Percentiles rank a stretch among this genome's conserved stretches.
These are phyloP conservation scores for Patiria pectinifera DNA, from an alignment of 53 echinoderm and acorn worm genomes.

Conservation along the genomic window DNA sequence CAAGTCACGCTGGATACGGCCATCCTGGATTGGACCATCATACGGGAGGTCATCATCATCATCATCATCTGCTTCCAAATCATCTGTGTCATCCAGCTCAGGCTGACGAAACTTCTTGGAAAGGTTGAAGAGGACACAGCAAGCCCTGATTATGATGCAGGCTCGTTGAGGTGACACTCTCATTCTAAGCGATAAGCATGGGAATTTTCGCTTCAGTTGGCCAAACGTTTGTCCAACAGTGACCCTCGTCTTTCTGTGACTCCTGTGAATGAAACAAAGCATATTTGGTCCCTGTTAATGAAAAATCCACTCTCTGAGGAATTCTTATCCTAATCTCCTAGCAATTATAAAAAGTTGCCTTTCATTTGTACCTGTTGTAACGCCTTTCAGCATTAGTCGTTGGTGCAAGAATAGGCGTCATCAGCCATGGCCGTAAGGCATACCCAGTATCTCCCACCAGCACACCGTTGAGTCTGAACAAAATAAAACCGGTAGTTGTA, in stretches of 20 bases:
- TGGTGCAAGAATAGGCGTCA: constrained; percentile 57
- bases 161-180: constrained; percentile 9
- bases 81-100: constrained; percentile 2
- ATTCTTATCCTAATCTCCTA: too few relatives aligned
- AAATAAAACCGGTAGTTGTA: too few relatives aligned
- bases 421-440: constrained; percentile 52
- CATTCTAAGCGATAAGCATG: constrained; percentile 21
- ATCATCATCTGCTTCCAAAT: background rate
- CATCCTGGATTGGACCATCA: constrained; percentile 30
- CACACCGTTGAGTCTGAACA: constrained; percentile 26
- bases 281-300: constrained; percentile 41
- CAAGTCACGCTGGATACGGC: background rate
- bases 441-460: constrained; percentile 53
- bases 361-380: too few relatives aligned
- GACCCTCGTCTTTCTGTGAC: constrained; percentile 8
- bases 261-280: background rate
- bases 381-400: constrained; percentile 42
- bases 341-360: too few relatives aligned
- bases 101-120: constrained; percentile 15
- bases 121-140: constrained; percentile 6
- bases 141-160: constrained; percentile 6
- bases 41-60: background rate
- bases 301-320: too few relatives aligned
- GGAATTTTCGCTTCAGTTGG: constrained; percentile 37
- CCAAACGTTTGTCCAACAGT: constrained; percentile 30